Evolutionary conservation across 2,888 invertebrate species (phyloP).

Genomic region (Ormia ochracea): DNA sequence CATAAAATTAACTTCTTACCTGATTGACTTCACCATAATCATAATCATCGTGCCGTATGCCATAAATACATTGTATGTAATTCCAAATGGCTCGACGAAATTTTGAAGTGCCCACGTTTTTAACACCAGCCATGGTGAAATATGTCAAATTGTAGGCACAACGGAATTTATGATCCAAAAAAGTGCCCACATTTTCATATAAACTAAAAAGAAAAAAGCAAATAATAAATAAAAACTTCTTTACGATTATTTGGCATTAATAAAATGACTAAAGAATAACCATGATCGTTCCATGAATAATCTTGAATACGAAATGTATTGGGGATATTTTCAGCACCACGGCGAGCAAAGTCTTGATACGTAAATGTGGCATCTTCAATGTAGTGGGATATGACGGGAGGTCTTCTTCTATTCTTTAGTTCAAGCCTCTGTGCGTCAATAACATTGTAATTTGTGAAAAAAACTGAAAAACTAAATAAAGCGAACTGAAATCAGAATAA

Average conservation of each 20-base stretch:
- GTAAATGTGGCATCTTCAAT: conserved; percentile 85
- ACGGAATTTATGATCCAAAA: conserved; percentile 90
- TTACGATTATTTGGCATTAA: neutral
- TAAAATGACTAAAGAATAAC: conserved; percentile 84
- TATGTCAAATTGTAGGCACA: conserved; percentile 90
- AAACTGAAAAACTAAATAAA: no score
- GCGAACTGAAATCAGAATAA: no score
- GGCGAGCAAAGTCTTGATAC: conserved; percentile 88
- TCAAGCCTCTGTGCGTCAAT: no score
- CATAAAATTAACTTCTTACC: conserved; percentile 63
- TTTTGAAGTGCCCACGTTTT: conserved; percentile 89
- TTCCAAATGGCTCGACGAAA: conserved; percentile 93
- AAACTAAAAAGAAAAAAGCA: conserved; percentile 77
- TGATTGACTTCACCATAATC: conserved; percentile 91
- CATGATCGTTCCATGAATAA: conserved; percentile 94
- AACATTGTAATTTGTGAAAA: no score
- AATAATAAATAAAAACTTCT: neutral
- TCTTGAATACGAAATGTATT: conserved; percentile 85
- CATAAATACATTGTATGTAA: conserved; percentile 91
- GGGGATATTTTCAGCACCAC: conserved; percentile 79
- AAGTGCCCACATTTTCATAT: conserved; percentile 87
- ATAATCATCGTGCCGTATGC: conserved; percentile 91
- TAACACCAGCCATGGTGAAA: conserved; percentile 88
- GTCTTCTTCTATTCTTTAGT: no score
- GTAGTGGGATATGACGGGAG: conserved; percentile 84